A percentile compares a stretch with the other conserved stretches of the same genome.
phyloP scores from a whole-genome alignment of 64 coral and sea anemone species.

The Catalaphyllia jardinei region DNA sequence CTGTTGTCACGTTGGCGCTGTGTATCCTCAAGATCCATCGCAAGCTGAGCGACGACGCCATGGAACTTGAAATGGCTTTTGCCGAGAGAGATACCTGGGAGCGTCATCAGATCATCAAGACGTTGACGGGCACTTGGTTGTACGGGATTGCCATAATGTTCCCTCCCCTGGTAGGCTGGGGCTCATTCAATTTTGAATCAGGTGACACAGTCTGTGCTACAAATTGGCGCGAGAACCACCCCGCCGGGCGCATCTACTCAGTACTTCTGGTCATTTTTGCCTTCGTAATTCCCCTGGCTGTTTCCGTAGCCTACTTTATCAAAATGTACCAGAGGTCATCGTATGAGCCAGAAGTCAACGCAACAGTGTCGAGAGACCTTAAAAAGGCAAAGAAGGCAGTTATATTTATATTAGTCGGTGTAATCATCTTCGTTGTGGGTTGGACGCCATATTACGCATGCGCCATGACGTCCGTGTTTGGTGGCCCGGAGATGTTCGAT shows the following conservation, averaged over 20 bases:
- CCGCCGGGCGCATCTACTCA: not conserved
- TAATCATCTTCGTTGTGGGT: not conserved
- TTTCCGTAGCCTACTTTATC: not conserved
- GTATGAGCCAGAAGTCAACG: not conserved
- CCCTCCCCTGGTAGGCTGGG: slow-evolving; percentile 12
- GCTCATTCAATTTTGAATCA: slow-evolving; percentile 10
- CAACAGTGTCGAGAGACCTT: not conserved
- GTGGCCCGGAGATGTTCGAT: not conserved
- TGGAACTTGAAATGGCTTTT: not conserved
- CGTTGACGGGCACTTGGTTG: slow-evolving; percentile 6
- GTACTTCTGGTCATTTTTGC: not conserved
- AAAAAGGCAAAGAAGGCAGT: not conserved
- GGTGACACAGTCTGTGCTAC: not conserved
- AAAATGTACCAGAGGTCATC: not conserved
- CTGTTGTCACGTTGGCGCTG: not conserved
- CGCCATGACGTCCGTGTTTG: not conserved
- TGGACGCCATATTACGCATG: slow-evolving; percentile 18
- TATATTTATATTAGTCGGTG: not conserved
- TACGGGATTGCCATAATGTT: not conserved
- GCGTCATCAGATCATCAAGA: slow-evolving; percentile 1
- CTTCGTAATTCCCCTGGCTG: not conserved
- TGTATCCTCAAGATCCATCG: not conserved
- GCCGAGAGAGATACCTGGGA: not conserved
- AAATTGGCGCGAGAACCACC: not conserved
- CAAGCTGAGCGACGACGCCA: not conserved